Evolutionary conservation across 2,113 vertebrate species (phyloP).

Genomic region (Hystrix brachyura): DNA sequence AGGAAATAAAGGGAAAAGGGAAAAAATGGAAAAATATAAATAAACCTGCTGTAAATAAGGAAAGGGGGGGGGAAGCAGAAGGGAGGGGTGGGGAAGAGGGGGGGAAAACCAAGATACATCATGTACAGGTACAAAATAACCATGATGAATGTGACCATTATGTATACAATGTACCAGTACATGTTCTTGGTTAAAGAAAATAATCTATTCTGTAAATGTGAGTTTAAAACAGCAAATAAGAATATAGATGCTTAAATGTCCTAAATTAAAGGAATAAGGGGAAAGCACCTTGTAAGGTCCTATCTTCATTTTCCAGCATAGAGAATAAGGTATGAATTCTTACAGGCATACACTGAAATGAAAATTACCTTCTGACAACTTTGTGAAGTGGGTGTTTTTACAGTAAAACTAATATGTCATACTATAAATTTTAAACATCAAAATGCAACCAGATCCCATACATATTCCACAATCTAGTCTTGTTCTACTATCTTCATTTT

Average conservation of each 20-base stretch:
- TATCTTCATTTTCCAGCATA: neutral
- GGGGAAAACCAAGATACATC: no score
- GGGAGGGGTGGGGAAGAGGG: no score
- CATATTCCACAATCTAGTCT: neutral
- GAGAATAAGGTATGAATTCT: neutral
- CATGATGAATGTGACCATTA: no score
- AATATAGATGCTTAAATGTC: neutral
- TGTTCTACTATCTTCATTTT: neutral
- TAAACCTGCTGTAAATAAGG: no score
- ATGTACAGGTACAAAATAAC: no score
- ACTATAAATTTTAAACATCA: neutral
- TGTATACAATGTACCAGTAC: no score
- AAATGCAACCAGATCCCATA: neutral
- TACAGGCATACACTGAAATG: neutral
- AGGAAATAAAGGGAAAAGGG: no score
- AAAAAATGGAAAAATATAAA: no score
- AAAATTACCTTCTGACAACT: neutral
- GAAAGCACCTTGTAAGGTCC: neutral
- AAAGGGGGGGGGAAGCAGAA: no score
- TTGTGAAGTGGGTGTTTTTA: neutral
- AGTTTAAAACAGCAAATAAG: neutral
- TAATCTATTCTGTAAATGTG: neutral
- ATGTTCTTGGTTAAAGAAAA: neutral
- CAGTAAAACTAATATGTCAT: neutral
- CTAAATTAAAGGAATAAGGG: neutral